phyloP scores from a whole-genome alignment of 2,797 vertebrate genomes.

The Phrynocephalus vlangalii region DNA sequence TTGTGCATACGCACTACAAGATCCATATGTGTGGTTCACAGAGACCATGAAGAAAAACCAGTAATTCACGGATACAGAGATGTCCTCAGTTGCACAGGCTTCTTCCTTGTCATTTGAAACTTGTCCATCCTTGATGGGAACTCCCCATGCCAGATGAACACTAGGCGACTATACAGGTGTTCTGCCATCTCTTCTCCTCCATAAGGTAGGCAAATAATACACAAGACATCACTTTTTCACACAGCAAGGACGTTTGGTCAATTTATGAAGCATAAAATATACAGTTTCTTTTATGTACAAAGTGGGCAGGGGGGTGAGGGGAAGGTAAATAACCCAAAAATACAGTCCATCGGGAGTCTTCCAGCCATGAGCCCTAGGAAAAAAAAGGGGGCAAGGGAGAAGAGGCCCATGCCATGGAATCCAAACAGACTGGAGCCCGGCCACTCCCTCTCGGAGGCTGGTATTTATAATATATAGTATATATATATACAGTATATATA shows the following conservation, averaged over 20 bases:
- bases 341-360: conserved; percentile 25
- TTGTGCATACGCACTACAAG: too few species aligned
- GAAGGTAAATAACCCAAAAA: conserved; percentile 23
- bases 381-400: not conserved
- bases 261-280: conserved; percentile 83
- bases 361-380: conserved; percentile 21
- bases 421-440: conserved; percentile 5
- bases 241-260: conserved; percentile 71
- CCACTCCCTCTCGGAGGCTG: conserved; percentile 1
- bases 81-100: too few species aligned
- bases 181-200: not conserved
- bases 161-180: not conserved
- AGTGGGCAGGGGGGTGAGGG: conserved; percentile 28
- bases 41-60: not conserved
- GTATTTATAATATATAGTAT: conserved; percentile 57
- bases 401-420: conserved; percentile 31
- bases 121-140: not conserved
- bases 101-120: not conserved
- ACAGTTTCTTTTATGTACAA: conserved; percentile 80
- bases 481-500: conserved; percentile 30
- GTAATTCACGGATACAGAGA: not conserved
- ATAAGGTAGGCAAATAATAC: conserved; percentile 15
- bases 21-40: too few species aligned
- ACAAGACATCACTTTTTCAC: conserved; percentile 51
- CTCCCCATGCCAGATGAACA: too few species aligned